These are phyloP conservation scores for Anniella stebbinsi DNA, from an alignment of 2,797 vertebrate species.

Conservation along the genomic window DNA sequence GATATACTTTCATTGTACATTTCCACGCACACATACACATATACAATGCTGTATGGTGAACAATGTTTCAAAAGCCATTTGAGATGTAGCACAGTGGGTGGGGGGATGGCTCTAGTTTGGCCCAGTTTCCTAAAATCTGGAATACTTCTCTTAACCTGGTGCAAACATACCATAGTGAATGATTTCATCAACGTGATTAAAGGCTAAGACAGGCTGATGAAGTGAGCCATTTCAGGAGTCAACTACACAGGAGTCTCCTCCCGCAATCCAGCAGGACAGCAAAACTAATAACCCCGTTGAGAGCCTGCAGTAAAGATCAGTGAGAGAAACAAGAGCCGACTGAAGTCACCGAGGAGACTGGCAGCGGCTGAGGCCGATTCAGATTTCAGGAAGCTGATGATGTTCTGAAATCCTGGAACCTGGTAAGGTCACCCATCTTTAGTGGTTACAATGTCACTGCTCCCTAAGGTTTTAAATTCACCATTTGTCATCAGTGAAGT, in stretches of 20 bases:
- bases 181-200: not conserved
- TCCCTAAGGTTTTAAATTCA: not conserved
- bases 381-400: constrained; percentile 33
- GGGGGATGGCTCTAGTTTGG: too few relatives aligned
- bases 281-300: not conserved
- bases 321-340: constrained; percentile 8
- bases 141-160: not conserved
- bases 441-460: not conserved
- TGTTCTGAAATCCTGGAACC: constrained; percentile 5
- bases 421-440: constrained; percentile 14
- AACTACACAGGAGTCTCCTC: not conserved
- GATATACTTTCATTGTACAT: constrained; percentile 18
- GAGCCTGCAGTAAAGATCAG: not conserved
- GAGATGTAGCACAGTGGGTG: too few relatives aligned
- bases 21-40: not conserved
- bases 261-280: not conserved
- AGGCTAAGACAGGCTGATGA: not conserved
- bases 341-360: constrained; percentile 5
- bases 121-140: not conserved
- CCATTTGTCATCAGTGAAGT: not conserved
- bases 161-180: not conserved
- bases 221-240: not conserved
- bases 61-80: too few relatives aligned
- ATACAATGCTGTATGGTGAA: too few relatives aligned
- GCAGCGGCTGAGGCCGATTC: constrained; percentile 24